Base-by-base conservation (phyloP, 2,888 invertebrate genomes). In the Clostera curtula region DNA sequence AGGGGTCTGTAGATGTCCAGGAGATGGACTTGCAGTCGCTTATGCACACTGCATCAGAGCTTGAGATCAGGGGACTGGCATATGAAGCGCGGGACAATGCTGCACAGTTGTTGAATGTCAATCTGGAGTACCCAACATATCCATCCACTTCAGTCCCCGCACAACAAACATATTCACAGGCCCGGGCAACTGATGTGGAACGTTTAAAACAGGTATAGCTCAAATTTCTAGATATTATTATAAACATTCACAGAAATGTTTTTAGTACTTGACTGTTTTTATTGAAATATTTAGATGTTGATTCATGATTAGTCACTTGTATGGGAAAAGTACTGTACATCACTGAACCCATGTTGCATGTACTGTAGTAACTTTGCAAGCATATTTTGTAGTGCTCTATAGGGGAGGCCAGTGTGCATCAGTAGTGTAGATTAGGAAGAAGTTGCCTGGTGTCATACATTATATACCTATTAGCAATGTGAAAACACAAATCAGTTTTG, bases 1-100 rank as follows among this genome's bases (percentile, higher is more conserved):
- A 88, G 42, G 90, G 91, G 1, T 88, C 87, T 2, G 89, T 90
- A 33, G 89, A 90, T 49, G 87, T 90, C 4, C 86, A 88, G 25
- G 87, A 88, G 35, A 76, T 88, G 42, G 87, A 87, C 48, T 64
- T 90, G 15, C 87, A 88, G 37, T 86, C 87, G 0, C 56, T 91
- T 27, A 88, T 89, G 71, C 88, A 88, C 49, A 87, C 90, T 15
- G 89, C 90, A 0, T 88, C 88, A 3, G 90, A 90, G 49, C 64
- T 91, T 27, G 89, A 90, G 63, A 87, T 91, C 29, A 79, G 88
- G 43, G 90, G 90, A 3, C 71, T 89, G 27, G 88, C 87, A 1
- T 87, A 87, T 24, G 87, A 87, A 48, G 85, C 86, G 6, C 66
- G 86, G 29, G 86, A 79, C 42, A 87, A 86, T 62, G 85, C 86